A percentile compares a stretch with the other conserved stretches of the same genome.
Evolutionary conservation across 1,140 invertebrate species (phyloP).

Genomic region (Drosophila arawakana): DNA sequence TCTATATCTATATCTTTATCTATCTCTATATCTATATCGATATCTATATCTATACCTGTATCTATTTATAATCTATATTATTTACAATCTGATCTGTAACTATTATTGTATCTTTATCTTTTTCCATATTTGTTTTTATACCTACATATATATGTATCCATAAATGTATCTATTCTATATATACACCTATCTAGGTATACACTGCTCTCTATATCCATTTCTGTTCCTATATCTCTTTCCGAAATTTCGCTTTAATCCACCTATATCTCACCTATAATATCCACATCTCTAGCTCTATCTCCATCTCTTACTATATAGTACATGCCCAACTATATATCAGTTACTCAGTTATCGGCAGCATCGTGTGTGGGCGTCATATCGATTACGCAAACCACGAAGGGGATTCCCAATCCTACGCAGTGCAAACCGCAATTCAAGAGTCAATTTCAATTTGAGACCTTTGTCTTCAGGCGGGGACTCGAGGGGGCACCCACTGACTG

Average conservation of each 20-base stretch:
- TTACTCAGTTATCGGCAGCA: conserved; percentile 29
- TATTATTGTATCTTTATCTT: conserved; percentile 4
- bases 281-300: not conserved
- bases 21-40: conserved; percentile 3
- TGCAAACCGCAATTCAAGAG: conserved; percentile 57
- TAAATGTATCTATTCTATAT: conserved; percentile 2
- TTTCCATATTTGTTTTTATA: not conserved
- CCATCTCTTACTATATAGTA: not conserved
- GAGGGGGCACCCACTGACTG: not conserved
- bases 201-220: not conserved
- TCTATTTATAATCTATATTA: conserved; percentile 4
- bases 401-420: conserved; percentile 24
- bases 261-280: not conserved
- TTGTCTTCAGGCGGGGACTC: not conserved
- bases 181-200: not conserved
- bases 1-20: conserved; percentile 4
- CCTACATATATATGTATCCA: too few species aligned
- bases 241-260: not conserved
- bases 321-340: conserved; percentile 1
- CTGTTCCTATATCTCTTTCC: not conserved
- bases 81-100: not conserved
- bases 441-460: conserved; percentile 35
- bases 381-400: conserved; percentile 70
- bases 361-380: conserved; percentile 80
- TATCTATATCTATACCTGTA: not conserved